Conservation (phyloP, 2,888 invertebrate species). For the Catocala nupta region DNA sequence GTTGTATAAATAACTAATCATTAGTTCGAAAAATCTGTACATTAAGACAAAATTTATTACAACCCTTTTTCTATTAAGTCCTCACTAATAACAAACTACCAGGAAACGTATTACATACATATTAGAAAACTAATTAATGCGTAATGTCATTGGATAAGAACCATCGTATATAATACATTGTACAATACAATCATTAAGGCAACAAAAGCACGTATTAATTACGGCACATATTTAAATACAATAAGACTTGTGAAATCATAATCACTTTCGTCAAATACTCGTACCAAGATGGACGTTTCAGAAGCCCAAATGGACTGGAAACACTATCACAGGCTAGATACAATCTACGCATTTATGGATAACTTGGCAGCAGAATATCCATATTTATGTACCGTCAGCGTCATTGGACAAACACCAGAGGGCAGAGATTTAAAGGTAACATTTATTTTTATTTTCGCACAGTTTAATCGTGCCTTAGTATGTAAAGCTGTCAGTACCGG, state of each 20-base stretch:
- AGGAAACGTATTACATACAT: too few relatives aligned
- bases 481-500: background rate
- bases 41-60: too few relatives aligned
- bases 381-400: constrained; percentile 67
- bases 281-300: constrained; percentile 32
- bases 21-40: too few relatives aligned
- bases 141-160: background rate
- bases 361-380: constrained; percentile 68
- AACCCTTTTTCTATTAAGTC: too few relatives aligned
- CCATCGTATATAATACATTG: background rate
- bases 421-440: constrained; percentile 76
- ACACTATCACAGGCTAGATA: constrained; percentile 72
- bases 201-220: constrained; percentile 32
- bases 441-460: constrained; percentile 11
- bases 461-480: background rate
- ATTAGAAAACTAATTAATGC: too few relatives aligned
- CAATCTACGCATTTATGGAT: constrained; percentile 75
- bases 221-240: constrained; percentile 11
- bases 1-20: too few relatives aligned
- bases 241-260: background rate
- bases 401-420: constrained; percentile 76
- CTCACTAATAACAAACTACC: too few relatives aligned
- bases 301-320: constrained; percentile 74
- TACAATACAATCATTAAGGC: constrained; percentile 21
- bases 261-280: background rate